A percentile compares a stretch with the other conserved stretches of the same genome.
Conservation (phyloP, 1,140 invertebrate genomes). For the Lucilia cuprina region DNA sequence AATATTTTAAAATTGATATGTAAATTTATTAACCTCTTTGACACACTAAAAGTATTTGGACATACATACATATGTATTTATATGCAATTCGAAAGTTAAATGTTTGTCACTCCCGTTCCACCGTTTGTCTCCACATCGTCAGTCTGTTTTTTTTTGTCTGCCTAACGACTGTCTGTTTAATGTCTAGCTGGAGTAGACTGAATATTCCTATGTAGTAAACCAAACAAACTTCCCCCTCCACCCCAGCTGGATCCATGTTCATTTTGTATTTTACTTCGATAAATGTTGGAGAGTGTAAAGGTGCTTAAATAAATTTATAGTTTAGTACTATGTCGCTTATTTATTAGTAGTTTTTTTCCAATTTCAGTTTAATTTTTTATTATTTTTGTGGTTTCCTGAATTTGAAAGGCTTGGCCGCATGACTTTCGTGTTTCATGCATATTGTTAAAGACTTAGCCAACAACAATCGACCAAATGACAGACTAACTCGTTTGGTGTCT, state of each 20-base stretch:
- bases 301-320: not conserved
- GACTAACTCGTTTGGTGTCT: not conserved
- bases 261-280: too few relatives aligned
- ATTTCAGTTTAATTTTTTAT: not conserved
- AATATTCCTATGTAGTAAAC: not conserved
- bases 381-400: constrained; percentile 26
- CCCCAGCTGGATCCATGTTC: too few relatives aligned
- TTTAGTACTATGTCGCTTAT: not conserved
- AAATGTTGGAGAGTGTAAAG: not conserved
- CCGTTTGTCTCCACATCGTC: too few relatives aligned
- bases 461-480: not conserved
- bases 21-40: constrained; percentile 28
- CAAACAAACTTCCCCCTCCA: too few relatives aligned
- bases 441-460: not conserved
- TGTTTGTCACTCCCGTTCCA: not conserved
- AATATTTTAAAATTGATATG: constrained; percentile 9
- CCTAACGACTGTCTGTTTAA: not conserved
- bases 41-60: not conserved
- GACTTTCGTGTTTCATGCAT: constrained; percentile 23
- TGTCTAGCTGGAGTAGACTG: not conserved
- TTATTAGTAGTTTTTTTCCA: not conserved
- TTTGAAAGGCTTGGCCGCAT: constrained; percentile 26
- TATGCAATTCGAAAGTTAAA: constrained; percentile 21
- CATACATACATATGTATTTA: not conserved
- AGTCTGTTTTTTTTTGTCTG: not conserved